Conservation (phyloP, 2,797 vertebrate species). For the Enoplosus armatus region DNA sequence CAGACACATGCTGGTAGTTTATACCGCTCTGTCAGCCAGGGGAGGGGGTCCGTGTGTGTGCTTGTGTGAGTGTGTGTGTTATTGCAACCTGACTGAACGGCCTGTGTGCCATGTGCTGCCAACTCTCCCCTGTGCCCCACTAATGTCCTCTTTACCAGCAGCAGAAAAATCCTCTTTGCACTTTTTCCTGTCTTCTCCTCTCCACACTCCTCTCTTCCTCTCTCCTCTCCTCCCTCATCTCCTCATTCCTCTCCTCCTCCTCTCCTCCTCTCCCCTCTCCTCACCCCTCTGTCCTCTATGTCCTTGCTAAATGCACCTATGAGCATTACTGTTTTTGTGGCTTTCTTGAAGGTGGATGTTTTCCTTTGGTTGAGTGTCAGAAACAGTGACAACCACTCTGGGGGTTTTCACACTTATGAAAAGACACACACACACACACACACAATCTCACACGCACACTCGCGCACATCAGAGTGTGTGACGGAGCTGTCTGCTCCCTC, state of each 20-base stretch:
- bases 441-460: background rate
- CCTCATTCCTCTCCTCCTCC: background rate
- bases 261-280: background rate
- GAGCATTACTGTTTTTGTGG: slow-evolving; percentile 54
- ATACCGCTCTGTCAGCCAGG: slow-evolving; percentile 33
- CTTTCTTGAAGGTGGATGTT: slow-evolving; percentile 63
- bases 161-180: slow-evolving; percentile 43
- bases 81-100: slow-evolving; percentile 39
- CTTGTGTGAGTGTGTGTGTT: slow-evolving; percentile 20
- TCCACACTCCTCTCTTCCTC: background rate
- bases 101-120: slow-evolving; percentile 26
- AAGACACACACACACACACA: slow-evolving; percentile 45
- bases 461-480: slow-evolving; percentile 58
- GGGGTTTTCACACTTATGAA: slow-evolving; percentile 67
- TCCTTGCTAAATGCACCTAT: slow-evolving; percentile 70
- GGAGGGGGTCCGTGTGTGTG: background rate
- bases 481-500: slow-evolving; percentile 73
- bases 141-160: slow-evolving; percentile 51
- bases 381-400: slow-evolving; percentile 69
- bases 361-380: slow-evolving; percentile 68
- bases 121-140: slow-evolving; percentile 45
- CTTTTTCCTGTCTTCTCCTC: background rate
- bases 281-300: slow-evolving; percentile 25
- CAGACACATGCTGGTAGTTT: slow-evolving; percentile 50
- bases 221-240: slow-evolving; percentile 1